Evolutionary conservation across 2,113 vertebrate species (phyloP), one percentile per base, ranked within the genome.

Genomic region (Tachysurus vachellii): DNA sequence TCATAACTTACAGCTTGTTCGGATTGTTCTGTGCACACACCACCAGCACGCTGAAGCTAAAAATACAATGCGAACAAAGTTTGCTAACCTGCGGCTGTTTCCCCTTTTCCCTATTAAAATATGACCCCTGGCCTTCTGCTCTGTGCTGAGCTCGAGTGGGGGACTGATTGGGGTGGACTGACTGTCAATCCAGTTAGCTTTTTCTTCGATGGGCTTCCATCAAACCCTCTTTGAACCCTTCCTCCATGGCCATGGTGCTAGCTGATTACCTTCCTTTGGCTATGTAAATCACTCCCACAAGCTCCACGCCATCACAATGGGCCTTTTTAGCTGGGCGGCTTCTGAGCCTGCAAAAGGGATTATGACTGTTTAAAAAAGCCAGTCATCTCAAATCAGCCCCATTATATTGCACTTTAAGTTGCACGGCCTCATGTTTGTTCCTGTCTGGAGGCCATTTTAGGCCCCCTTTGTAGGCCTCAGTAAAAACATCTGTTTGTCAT

Each of bases 301-400:
- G 86, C 87, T 84, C 85, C 26, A 84, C 81, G 31, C 87, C 64
- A 77, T 90, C 62, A 88, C 88, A 89, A 87, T 90, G 82, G 80
- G 36, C 61, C 89, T 87, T 84, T 90, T 88, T 91, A 86, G 84
- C 75, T 23, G 62, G 66, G 86, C 85, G 84, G 88, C 54, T 84
- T 81, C 83, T 84, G 61, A 82, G 86, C 85, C 90, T 87, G 88
- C 82, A 85, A 83, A 88, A 85, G 87, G 88, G 83, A 91, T 91
- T 91, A 92, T 89, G 91, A 86, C 84, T 89, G 87, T 91, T 90
- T 90, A 87, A 84, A 89, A 91, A 91, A 90, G 88, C 87, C 88
- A 89, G 85, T 89, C 85, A 89, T 88, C 80, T 82, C 86, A 87
- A 90, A 90, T 89, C 88, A 90, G 88, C 42, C 87, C 86, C 86